Base-by-base conservation (phyloP, 2,113 vertebrate species). In the Peucedramus taeniatus region DNA sequence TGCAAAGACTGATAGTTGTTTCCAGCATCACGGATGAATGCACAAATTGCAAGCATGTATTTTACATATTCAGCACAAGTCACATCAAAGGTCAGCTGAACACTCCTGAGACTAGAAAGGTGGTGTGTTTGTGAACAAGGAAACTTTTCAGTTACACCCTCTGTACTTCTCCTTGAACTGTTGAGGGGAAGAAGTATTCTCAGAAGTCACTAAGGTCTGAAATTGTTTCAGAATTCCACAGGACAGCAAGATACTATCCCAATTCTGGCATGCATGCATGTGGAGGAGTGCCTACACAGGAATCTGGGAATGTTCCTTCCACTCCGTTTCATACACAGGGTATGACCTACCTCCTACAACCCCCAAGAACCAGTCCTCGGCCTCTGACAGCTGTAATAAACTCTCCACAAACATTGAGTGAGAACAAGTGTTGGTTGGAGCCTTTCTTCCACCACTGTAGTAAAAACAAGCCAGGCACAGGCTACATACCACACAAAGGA, bases 251-350 rank as follows among this genome's bases (percentile, higher is more conserved):
- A 15, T 31, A 21, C 66, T 30, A 28, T 9, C 18, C 63, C 6
- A 30, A 37, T 11, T 69, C 21, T 10, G 22, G 35, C 2, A 1
- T 2, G 6, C 9, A 8, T 0, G 0, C 0, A 0, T 1, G 3
- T 9, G 51, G 61, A 75, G 30, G 33, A 57, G 35, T 0, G 2
- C 6, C 35, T 72, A 37, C 26, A 1, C 1, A 1, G 47, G 18
- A 31, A 30, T 22, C 63, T 42, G 35, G 35, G 31, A 69, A 45
- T 3, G 0, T 12, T 68, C 22, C 37, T 61, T 79, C 57, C 1
- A 0, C 9, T 61, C 61, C 31, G 0, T 61, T 47, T 61, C 16
- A 6, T 11, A 13, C 5, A 1, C 0, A 9, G 56, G 31, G 23
- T 37, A 35, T 10, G 3, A 39, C 15, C 2, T 30, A 33, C 30